Base-by-base conservation (phyloP, 2,113 vertebrate species). In the Origma solitaria region DNA sequence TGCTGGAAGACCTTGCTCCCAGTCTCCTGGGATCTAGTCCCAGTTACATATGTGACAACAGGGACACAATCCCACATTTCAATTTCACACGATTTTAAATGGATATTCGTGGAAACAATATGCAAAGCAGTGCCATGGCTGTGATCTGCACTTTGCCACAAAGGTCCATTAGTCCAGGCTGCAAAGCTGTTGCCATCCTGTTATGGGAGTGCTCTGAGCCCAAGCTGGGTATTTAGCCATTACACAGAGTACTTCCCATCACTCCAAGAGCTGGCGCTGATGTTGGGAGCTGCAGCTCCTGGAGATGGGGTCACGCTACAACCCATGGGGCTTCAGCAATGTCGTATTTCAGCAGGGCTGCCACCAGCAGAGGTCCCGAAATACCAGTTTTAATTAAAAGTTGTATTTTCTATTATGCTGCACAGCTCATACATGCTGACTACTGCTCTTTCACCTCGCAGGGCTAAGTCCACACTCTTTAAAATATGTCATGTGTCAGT, bases 381-480 rank as follows among this genome's bases (percentile, higher is more conserved):
- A 96, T 94, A 95, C 88, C 92, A 95, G 40, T 93, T 90, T 96
- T 96, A 96, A 97, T 97, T 97, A 97, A 94, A 95, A 93, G 31
- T 65, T 68, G 33, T 81, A 57, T 81, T 90, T 96, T 86, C 93
- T 88, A 83, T 94, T 90, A 64, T 92, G 51, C 50, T 88, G 30
- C 56, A 49, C 49, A 42, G 85, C 49, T 93, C n/a, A 51, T 62
- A 86, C 11, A 45, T 90, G 95, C 92, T 92, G 95, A 92, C 90
- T 92, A 60, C 25, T 95, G 90, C 82, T 88, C 57, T 96, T 96
- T 96, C 76, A 88, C 88, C 77, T 93, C 3, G 0, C 30, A 0
- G 44, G 68, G 31, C 85, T 81, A 92, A 90, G 72, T 86, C 87
- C 60, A 83, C 15, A 6, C 82, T 89, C 76, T 64, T 73, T 60